Percentiles rank a stretch among this genome's conserved stretches.
These are phyloP conservation scores for Macroteleia sp. DNA, from an alignment of 2,888 invertebrate species.

Conservation along the genomic window DNA sequence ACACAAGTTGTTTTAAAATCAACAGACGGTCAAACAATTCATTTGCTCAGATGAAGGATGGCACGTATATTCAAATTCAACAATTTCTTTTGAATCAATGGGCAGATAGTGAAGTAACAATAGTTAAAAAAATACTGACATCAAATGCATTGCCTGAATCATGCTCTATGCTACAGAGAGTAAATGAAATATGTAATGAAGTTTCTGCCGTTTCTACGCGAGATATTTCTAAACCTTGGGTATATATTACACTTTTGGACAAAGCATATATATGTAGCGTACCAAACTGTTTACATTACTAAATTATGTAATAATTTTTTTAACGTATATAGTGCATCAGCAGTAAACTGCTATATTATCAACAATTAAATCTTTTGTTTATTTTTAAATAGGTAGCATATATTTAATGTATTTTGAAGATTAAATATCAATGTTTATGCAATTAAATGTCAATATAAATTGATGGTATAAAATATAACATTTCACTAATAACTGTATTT, in stretches of 20 bases:
- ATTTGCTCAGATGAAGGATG: conserved; percentile 1
- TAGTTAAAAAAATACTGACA: conserved; percentile 4
- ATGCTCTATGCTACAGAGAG: background rate
- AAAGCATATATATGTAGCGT: conserved; percentile 3
- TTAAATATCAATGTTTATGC: too few relatives aligned
- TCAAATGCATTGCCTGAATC: background rate
- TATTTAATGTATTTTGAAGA: too few relatives aligned
- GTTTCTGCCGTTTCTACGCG: background rate
- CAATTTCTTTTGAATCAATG: conserved; percentile 11
- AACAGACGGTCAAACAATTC: conserved; percentile 17
- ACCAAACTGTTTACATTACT: conserved; percentile 14
- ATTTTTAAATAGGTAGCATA: too few relatives aligned
- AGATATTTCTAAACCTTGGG: conserved; percentile 4
- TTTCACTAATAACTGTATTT: too few relatives aligned
- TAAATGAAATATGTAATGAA: background rate
- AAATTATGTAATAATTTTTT: too few relatives aligned
- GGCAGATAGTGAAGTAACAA: background rate
- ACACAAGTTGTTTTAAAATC: conserved; percentile 3
- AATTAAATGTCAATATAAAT: too few relatives aligned
- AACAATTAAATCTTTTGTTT: too few relatives aligned
- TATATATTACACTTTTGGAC: conserved; percentile 2
- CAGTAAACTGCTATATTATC: too few relatives aligned
- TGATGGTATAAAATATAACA: too few relatives aligned
- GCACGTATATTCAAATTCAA: background rate
- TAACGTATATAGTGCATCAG: too few relatives aligned